Conservation (phyloP, 2,797 vertebrate genomes). For the Sebastolobus altivelis region DNA sequence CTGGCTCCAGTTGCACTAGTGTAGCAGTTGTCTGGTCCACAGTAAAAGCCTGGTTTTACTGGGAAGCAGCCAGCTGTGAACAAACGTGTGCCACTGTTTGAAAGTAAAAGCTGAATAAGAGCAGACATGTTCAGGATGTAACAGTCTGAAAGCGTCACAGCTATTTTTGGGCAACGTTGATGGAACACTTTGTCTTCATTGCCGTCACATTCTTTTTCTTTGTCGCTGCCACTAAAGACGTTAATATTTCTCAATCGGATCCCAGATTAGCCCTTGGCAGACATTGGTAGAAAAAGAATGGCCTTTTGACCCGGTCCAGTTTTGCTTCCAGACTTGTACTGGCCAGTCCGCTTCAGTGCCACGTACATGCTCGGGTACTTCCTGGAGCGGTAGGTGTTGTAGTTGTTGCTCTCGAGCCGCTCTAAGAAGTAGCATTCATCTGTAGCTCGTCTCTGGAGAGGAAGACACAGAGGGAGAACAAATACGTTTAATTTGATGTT, state of each 20-base stretch:
- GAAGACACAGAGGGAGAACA: not conserved
- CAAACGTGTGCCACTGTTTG: not conserved
- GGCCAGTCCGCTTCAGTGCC: slow-evolving; percentile 96
- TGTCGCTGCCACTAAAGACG: slow-evolving; percentile 20
- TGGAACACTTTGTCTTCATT: slow-evolving; percentile 50
- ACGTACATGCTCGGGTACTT: slow-evolving; percentile 97
- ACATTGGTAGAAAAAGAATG: slow-evolving; percentile 98
- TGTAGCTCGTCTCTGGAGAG: slow-evolving; percentile 91
- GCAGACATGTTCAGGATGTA: slow-evolving; percentile 37
- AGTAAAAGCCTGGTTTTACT: slow-evolving; percentile 33
- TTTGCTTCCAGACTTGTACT: slow-evolving; percentile 94
- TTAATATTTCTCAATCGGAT: not conserved
- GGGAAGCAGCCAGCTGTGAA: slow-evolving; percentile 31
- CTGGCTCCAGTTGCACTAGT: slow-evolving; percentile 17
- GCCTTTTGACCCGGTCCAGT: slow-evolving; percentile 98
- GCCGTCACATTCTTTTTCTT: slow-evolving; percentile 69
- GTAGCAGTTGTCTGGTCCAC: slow-evolving; percentile 13
- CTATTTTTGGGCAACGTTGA: slow-evolving; percentile 56
- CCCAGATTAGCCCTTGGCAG: slow-evolving; percentile 89
- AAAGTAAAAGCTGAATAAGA: slow-evolving; percentile 48
- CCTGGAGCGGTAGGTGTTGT: slow-evolving; percentile 97
- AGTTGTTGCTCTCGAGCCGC: slow-evolving; percentile 96
- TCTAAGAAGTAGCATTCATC: slow-evolving; percentile 98
- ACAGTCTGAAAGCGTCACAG: slow-evolving; percentile 68
- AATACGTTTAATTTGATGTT: not conserved